phyloP scores from a whole-genome alignment of 2,797 vertebrate species.

The Tapera naevia region DNA sequence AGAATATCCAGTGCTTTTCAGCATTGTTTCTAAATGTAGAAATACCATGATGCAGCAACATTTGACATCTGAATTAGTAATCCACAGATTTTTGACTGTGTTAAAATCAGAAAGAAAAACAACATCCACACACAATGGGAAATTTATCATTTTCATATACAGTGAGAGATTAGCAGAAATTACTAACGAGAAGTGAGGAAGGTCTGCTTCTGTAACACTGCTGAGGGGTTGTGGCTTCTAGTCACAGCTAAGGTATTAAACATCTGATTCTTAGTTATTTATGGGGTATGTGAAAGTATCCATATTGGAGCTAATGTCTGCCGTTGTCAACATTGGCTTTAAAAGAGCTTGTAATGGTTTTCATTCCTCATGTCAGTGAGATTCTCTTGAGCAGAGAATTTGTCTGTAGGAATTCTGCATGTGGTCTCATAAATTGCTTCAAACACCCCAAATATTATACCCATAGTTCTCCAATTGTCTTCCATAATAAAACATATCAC shows the following conservation, averaged over 20 bases:
- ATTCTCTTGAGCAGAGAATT: not conserved
- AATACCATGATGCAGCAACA: not conserved
- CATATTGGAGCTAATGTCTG: not conserved
- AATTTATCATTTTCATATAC: not conserved
- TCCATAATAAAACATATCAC: not conserved
- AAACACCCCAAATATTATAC: not conserved
- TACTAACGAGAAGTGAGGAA: not conserved
- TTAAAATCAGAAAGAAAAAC: not conserved
- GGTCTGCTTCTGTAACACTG: not conserved
- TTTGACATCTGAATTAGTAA: not conserved
- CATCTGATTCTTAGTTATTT: not conserved
- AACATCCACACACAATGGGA: rapidly evolving
- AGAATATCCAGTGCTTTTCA: not conserved
- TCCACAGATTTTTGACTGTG: not conserved
- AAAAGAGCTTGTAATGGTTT: not conserved
- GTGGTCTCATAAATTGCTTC: rapidly evolving
- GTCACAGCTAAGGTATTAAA: not conserved
- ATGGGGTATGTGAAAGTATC: not conserved
- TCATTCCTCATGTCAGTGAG: not conserved
- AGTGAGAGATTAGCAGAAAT: not conserved
- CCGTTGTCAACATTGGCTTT: not conserved
- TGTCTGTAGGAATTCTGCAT: not conserved
- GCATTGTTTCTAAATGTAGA: not conserved
- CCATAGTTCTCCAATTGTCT: not conserved
- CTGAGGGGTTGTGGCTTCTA: too few relatives aligned